Percentiles rank a stretch among this genome's conserved stretches.
Evolutionary conservation across 2,797 vertebrate genomes (phyloP).

Genomic region (Thamnophis elegans): DNA sequence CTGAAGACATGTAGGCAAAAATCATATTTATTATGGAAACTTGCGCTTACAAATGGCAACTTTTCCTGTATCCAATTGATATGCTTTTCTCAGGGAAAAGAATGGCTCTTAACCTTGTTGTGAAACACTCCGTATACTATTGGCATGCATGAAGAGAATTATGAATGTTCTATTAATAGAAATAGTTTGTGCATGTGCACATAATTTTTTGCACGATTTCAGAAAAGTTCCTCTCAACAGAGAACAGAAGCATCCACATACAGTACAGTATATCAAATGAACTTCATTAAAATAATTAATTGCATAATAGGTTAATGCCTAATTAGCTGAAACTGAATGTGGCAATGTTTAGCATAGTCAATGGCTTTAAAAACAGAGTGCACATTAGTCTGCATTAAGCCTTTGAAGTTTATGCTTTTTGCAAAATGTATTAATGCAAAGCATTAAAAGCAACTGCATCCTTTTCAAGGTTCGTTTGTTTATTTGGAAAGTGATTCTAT

Average conservation of each 20-base stretch:
- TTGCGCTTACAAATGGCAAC: not conserved
- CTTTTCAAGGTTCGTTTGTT: not conserved
- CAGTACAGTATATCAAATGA: not conserved
- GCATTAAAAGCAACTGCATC: not conserved
- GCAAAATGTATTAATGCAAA: not conserved
- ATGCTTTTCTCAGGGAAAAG: not conserved
- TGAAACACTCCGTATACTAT: not conserved
- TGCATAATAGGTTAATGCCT: not conserved
- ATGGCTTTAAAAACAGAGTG: not conserved
- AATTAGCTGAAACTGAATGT: not conserved
- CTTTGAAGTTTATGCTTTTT: not conserved
- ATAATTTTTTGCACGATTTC: not conserved
- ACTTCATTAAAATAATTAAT: not conserved
- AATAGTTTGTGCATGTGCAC: not conserved
- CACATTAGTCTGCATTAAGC: not conserved
- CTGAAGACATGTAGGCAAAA: not conserved
- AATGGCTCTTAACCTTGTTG: not conserved
- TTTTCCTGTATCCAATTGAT: not conserved
- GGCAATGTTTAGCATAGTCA: not conserved
- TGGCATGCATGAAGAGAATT: not conserved
- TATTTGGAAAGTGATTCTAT: not conserved
- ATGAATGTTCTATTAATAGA: not conserved
- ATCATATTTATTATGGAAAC: not conserved
- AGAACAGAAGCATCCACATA: not conserved
- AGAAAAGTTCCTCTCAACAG: not conserved